Base-by-base conservation (phyloP, 2,888 invertebrate genomes). In the Adineta ricciae region DNA sequence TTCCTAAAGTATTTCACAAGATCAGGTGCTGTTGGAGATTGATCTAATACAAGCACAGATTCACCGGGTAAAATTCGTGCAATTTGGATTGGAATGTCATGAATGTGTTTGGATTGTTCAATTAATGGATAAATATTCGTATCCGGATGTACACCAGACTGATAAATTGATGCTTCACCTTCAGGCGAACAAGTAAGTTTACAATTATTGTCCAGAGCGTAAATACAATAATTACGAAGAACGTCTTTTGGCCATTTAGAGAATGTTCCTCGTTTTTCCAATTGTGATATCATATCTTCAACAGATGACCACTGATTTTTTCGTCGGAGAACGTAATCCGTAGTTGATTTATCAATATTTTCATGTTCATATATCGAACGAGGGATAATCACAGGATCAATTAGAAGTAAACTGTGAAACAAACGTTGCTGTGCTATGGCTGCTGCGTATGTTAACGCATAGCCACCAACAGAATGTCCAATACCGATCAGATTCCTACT, bases 161-260 rank as follows among this genome's bases (percentile, higher is more conserved):
- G 1, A 41, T 78, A 78, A 0, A 78, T 41, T 8, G 78, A 78
- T n/a, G n/a, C 41, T 78, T 78, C 78, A 8, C 24, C 41, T 8
- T 78, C 78, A 14, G 78, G 78, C 14, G 24, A 32, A n/a, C 78
- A 78, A 11, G n/a, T 24, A 41, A 78, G 78, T 24, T 41, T 41
- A 14, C n/a, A 2, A n/a, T 38, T n/a, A 2, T 38, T 5, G 14
- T 41, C 41, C 2, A 78, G 2, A 14, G 41, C 78, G 14, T 78
- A 78, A n/a, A 24, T 41, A 78, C 78, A 78, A 78, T 78, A 78
- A 78, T 78, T 21, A n/a, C 78, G 78, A 41, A 78, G 41, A 78
- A n/a, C n/a, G 1, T 21, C 41, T n/a, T 8, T 24, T 11, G 38
- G 24, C 78, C 78, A 78, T 14, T 4, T 21, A 1, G 41, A 41